Evolutionary conservation across 2,113 vertebrate genomes (phyloP).

Genomic region (Mesitornis unicolor): DNA sequence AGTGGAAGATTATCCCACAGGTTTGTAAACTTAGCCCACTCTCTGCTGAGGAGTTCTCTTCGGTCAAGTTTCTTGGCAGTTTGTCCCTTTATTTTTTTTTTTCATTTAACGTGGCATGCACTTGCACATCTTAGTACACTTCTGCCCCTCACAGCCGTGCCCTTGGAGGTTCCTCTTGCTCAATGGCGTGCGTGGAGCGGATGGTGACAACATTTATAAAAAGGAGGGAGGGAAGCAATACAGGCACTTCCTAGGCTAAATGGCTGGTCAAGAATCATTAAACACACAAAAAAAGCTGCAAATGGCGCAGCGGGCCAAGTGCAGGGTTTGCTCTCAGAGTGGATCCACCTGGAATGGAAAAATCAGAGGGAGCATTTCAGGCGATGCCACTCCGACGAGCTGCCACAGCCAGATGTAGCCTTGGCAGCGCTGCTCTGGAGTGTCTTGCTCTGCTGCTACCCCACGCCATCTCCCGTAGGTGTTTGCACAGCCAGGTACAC

Average conservation of each 20-base stretch:
- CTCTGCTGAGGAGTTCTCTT: constrained; percentile 30
- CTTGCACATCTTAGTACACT: not conserved
- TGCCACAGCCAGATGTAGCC: not conserved
- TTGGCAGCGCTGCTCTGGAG: not conserved
- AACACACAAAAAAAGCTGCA: not conserved
- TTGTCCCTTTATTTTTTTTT: constrained; percentile 40
- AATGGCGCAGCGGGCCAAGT: not conserved
- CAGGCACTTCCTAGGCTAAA: constrained; percentile 34
- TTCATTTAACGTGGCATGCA: not conserved
- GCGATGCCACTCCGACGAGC: not conserved
- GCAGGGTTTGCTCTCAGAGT: not conserved
- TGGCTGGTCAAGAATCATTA: constrained; percentile 18
- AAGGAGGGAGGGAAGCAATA: not conserved
- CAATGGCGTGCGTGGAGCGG: not conserved
- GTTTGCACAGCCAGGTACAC: not conserved
- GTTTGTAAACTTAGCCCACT: not conserved
- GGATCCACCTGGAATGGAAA: constrained; percentile 28
- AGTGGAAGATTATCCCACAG: not conserved
- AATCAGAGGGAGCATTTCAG: not conserved
- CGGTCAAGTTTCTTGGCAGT: constrained; percentile 26
- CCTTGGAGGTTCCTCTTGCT: constrained; percentile 53
- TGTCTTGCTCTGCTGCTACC: not conserved
- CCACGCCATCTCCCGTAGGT: not conserved
- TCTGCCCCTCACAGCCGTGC: not conserved
- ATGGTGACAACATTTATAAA: constrained; percentile 23